phyloP scores from a whole-genome alignment of 2,113 vertebrate genomes.

The Suricata suricatta region DNA sequence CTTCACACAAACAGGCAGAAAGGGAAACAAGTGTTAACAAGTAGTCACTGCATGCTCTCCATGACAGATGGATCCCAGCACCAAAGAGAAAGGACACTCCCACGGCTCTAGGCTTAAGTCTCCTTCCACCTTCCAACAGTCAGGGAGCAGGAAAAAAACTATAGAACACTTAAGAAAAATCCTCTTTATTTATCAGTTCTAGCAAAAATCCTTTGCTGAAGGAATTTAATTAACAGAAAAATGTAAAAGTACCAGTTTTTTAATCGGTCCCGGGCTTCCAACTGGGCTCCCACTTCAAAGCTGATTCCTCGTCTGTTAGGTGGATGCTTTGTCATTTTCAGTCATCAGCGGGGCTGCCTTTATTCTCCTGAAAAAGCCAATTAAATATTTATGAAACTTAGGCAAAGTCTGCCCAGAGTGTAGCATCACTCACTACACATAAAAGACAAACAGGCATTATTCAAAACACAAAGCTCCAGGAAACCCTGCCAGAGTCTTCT shows the following conservation, averaged over 20 bases:
- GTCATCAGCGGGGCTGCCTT: slow-evolving; percentile 87
- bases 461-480: slow-evolving; percentile 64
- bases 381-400: slow-evolving; percentile 83
- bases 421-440: slow-evolving; percentile 68
- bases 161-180: slow-evolving; percentile 51
- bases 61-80: neutral
- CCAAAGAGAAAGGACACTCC: slow-evolving; percentile 25
- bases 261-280: slow-evolving; percentile 97
- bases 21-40: neutral
- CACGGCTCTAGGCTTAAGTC: neutral
- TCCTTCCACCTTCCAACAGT: slow-evolving; percentile 56
- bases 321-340: slow-evolving; percentile 98
- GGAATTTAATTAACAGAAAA: slow-evolving; percentile 82
- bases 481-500: neutral
- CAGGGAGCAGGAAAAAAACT: slow-evolving; percentile 52
- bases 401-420: slow-evolving; percentile 67
- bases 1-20: slow-evolving; percentile 18
- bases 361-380: slow-evolving; percentile 91
- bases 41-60: neutral
- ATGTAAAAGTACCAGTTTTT: slow-evolving; percentile 95
- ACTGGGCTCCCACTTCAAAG: slow-evolving; percentile 97
- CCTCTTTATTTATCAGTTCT: slow-evolving; percentile 19
- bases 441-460: slow-evolving; percentile 70
- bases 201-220: slow-evolving; percentile 54
- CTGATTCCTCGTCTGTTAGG: slow-evolving; percentile 96